Evolutionary conservation across 2,888 invertebrate species (phyloP).

Genomic region (Crocallis elinguaria): DNA sequence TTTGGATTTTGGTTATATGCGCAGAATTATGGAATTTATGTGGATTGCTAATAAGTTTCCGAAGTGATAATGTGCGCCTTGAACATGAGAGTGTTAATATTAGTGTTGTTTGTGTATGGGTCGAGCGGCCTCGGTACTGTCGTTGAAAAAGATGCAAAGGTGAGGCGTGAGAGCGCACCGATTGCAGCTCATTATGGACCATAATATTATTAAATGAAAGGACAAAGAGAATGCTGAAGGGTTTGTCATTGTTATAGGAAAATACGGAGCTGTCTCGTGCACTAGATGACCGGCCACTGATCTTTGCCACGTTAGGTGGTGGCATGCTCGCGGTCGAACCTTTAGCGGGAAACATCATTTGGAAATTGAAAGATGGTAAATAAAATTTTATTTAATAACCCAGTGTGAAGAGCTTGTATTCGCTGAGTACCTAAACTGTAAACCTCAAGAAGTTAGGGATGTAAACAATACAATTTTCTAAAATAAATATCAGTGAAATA

Average conservation of each 20-base stretch:
- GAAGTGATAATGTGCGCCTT: slow-evolving; percentile 25
- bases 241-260: slow-evolving; percentile 66
- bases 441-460: too few species aligned
- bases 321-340: slow-evolving; percentile 96
- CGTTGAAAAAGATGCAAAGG: slow-evolving; percentile 69
- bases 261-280: slow-evolving; percentile 88
- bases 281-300: slow-evolving; percentile 88
- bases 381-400: neutral
- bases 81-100: slow-evolving; percentile 63
- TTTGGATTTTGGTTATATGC: slow-evolving; percentile 14
- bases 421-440: too few species aligned
- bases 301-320: slow-evolving; percentile 97
- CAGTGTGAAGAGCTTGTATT: too few species aligned
- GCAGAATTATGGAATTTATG: slow-evolving; percentile 30
- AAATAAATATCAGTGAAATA: too few species aligned
- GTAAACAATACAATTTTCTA: too few species aligned
- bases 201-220: neutral
- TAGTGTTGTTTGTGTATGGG: slow-evolving; percentile 63
- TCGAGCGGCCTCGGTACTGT: slow-evolving; percentile 61
- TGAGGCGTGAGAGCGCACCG: slow-evolving; percentile 48
- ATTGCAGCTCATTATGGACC: slow-evolving; percentile 46
- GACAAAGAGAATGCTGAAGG: neutral
- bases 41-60: slow-evolving; percentile 32
- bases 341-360: slow-evolving; percentile 92
- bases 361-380: slow-evolving; percentile 96